Evolutionary conservation across 1,140 invertebrate species (phyloP), one percentile per base, ranked within the genome.

Genomic region (Saccostrea echinata): DNA sequence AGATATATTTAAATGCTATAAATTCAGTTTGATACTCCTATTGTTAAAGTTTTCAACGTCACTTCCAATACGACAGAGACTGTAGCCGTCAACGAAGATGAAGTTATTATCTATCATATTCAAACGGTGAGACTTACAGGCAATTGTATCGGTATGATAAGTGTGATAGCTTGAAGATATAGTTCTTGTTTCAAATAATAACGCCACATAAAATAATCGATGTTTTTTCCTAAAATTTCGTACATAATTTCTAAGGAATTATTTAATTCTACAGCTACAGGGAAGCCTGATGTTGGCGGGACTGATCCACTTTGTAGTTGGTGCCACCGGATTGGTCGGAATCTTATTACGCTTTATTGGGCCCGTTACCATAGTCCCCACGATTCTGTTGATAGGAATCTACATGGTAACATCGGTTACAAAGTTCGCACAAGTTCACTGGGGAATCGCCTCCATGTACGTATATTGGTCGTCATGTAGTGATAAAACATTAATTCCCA

Each of bases 271-370:
- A 86, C 86, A 91, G 91, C 30, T 91, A 24, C 92, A 93, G 57
- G 92, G 92, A 16, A 91, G 92, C 53, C 81, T 94, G 71, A 90
- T 93, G 89, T 90, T 92, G 11, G 90, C 93, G 13, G 91, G 91
- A 0, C 11, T 93, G 11, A 85, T 94, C 30, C 92, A 93, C 64
- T 87, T 93, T 0, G 52, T 93, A 30, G 87, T 94, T 27, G 92
- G 93, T 6, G 92, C 92, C 85, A 93, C 96, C 93, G 97, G 97
- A 16, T 94, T 97, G 1, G 96, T 98, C 68, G 97, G 97, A 3
- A 95, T 96, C 51, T 71, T 97, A 27, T 93, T 97, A 0, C 92
- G 96, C 82, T 97, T 96, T 92, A 94, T 96, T 30, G 95, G 95
- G 3, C 95, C 95, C 1, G 88, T 96, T 61, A 95, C 95, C 0